phyloP scores from a whole-genome alignment of 2,888 invertebrate species.

The Pachycephus smyrnensis region DNA sequence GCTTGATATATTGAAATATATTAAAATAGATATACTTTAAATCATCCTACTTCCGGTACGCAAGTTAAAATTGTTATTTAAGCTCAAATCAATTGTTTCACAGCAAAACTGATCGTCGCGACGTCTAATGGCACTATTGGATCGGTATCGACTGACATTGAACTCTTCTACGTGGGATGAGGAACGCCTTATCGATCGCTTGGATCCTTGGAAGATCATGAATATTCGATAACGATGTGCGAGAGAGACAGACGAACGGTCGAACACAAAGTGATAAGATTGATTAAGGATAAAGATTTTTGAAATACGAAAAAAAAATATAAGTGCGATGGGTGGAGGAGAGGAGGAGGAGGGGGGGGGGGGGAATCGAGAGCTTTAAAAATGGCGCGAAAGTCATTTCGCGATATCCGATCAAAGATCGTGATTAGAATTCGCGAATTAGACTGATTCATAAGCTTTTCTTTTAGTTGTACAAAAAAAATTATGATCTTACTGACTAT shows the following conservation, averaged over 20 bases:
- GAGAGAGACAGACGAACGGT: neutral
- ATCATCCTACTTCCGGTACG: neutral
- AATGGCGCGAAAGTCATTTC: neutral
- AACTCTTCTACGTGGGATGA: neutral
- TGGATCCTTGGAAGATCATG: neutral
- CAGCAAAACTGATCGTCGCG: neutral
- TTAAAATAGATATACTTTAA: too few species aligned
- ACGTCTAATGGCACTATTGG: neutral
- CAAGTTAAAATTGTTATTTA: neutral
- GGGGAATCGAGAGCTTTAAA: constrained; percentile 4
- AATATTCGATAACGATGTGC: neutral
- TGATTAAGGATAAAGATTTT: neutral
- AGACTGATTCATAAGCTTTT: neutral
- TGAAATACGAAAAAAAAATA: neutral
- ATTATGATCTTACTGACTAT: neutral
- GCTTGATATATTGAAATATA: too few species aligned
- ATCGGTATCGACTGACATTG: neutral
- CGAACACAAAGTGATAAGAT: neutral
- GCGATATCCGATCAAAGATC: neutral
- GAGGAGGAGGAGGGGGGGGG: neutral
- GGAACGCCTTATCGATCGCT: neutral
- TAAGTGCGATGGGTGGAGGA: neutral
- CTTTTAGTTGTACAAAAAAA: neutral
- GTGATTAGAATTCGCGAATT: neutral
- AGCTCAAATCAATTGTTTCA: neutral